Evolutionary conservation across 2,113 vertebrate genomes (phyloP).

Genomic region (Pygoscelis adeliae): DNA sequence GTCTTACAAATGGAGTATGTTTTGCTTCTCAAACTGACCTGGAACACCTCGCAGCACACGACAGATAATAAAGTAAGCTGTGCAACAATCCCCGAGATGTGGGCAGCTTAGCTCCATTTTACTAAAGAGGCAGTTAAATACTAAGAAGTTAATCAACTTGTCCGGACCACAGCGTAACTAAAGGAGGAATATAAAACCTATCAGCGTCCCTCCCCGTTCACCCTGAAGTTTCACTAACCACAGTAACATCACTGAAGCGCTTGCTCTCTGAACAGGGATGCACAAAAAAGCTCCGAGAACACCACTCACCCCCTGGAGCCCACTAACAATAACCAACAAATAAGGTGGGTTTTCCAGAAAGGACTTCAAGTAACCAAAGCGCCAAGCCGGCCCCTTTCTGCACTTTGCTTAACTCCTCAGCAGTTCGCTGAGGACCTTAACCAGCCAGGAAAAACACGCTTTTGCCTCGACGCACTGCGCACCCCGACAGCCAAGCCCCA

Average conservation of each 20-base stretch:
- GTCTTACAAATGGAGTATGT: not conserved
- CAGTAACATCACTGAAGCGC: not conserved
- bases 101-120: not conserved
- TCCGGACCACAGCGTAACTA: not conserved
- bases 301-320: not conserved
- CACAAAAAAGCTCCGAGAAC: accelerated
- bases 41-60: not conserved
- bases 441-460: not conserved
- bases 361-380: not conserved
- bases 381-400: not conserved
- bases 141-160: not conserved
- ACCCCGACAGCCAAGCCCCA: accelerated
- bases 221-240: not conserved
- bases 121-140: not conserved
- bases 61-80: not conserved
- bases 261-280: not conserved
- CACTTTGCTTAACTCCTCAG: not conserved
- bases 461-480: accelerated
- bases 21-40: not conserved
- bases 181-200: not conserved
- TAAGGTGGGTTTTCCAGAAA: not conserved
- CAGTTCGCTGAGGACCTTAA: accelerated
- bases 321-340: not conserved
- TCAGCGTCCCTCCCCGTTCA: not conserved
- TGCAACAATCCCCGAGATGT: accelerated